Percentiles rank a stretch among this genome's conserved stretches.
phyloP scores from a whole-genome alignment of 1,140 invertebrate genomes.

The Solen grandis region DNA sequence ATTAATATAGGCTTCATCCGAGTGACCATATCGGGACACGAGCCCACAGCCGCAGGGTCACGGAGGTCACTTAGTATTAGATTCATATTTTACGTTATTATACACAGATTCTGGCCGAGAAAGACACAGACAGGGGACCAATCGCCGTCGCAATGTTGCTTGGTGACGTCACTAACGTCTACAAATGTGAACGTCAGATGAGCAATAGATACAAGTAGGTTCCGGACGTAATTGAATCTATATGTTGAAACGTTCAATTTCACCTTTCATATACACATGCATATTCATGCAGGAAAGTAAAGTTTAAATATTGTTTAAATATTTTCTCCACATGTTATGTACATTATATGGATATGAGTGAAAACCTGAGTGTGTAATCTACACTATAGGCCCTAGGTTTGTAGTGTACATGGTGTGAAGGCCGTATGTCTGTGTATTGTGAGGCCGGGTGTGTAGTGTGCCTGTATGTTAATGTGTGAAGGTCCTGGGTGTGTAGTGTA shows the following conservation, averaged over 20 bases:
- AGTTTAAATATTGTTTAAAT: neutral
- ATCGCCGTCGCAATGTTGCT: constrained; percentile 9
- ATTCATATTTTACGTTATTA: neutral
- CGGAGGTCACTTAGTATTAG: neutral
- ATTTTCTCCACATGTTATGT: neutral
- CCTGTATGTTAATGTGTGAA: too few relatives aligned
- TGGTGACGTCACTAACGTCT: constrained; percentile 45
- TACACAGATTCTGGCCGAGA: constrained; percentile 30
- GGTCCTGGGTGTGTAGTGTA: too few relatives aligned
- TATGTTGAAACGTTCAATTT: neutral
- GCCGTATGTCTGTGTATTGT: too few relatives aligned
- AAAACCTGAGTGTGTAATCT: neutral
- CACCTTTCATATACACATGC: neutral
- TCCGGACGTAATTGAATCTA: too few relatives aligned
- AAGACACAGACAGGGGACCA: neutral
- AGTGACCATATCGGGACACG: neutral
- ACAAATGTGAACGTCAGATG: constrained; percentile 48
- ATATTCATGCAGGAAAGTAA: neutral
- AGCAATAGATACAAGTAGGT: constrained; percentile 41
- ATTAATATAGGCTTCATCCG: neutral
- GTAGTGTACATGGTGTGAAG: too few relatives aligned
- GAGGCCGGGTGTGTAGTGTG: too few relatives aligned
- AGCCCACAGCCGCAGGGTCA: neutral
- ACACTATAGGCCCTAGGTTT: neutral
- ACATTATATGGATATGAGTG: neutral